Base-by-base conservation (phyloP, 2,888 invertebrate species). In the Lepas anatifera region DNA sequence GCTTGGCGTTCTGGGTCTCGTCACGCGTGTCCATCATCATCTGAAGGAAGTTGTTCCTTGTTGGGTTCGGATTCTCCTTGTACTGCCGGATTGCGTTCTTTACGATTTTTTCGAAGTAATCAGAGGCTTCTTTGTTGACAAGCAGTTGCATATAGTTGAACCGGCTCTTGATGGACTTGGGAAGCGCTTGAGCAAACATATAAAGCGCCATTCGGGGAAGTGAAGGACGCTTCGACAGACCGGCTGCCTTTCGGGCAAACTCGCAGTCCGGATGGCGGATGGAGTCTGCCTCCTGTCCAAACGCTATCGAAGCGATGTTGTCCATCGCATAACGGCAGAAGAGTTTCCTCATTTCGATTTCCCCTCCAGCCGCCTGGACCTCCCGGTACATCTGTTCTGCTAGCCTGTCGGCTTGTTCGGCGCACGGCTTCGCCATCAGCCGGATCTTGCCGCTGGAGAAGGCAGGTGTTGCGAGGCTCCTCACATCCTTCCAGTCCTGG, bases 1-100 rank as follows among this genome's bases (percentile, higher is more conserved):
- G n/a, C n/a, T n/a, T n/a, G n/a, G n/a, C n/a, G n/a, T n/a, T n/a
- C 77, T 85, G 82, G 3, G 10, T 16, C 64, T 64, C 8, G 37
- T 64, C 25, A 3, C 22, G 13, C 10, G 64, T 35, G 3, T 64
- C 64, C 64, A 64, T 35, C 64, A 64, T n/a, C 37, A 64, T 35
- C 11, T 64, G 64, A 10, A 64, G 64, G 25, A 35, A 64, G 25
- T 64, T 37, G 13, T n/a, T 18, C 3, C 37, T 37, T 11, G 4
- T 7, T 10, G 11, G 8, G n/a, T n/a, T n/a, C 3, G 6, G 11
- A 2, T 16, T 18, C 22, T 64, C 25, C 13, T n/a, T n/a, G n/a
- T n/a, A n/a, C n/a, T n/a, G n/a, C n/a, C n/a, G n/a, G n/a, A n/a
- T n/a, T n/a, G n/a, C n/a, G n/a, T n/a, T n/a, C n/a, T n/a, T n/a